phyloP scores from a whole-genome alignment of 2,888 invertebrate species.

The Octodonta nipae region DNA sequence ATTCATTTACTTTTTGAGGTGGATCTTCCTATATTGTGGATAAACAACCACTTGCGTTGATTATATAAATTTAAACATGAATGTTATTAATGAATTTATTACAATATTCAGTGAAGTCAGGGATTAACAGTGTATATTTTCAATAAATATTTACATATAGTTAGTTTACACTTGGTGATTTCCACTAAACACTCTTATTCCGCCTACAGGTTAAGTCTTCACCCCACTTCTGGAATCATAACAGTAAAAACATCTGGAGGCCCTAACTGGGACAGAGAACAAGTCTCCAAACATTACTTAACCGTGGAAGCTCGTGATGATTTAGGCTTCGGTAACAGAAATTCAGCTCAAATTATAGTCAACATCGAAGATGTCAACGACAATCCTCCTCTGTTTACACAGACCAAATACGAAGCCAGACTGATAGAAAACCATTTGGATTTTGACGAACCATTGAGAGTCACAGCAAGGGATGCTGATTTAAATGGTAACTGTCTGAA shows the following conservation, averaged over 20 bases:
- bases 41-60: no score
- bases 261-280: constrained; percentile 72
- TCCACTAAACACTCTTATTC: no score
- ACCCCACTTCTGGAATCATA: constrained; percentile 71
- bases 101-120: no score
- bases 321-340: constrained; percentile 69
- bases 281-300: constrained; percentile 67
- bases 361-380: constrained; percentile 81
- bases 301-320: constrained; percentile 85
- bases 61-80: no score
- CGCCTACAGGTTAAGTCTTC: constrained; percentile 54
- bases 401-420: constrained; percentile 68
- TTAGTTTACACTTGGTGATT: no score
- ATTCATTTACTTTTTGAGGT: no score
- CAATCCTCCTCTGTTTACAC: constrained; percentile 73
- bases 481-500: constrained; percentile 65
- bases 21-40: no score
- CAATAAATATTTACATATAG: no score
- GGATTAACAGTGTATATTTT: no score
- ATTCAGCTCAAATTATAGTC: constrained; percentile 70
- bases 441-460: constrained; percentile 60
- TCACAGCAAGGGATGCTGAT: constrained; percentile 76
- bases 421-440: constrained; percentile 68
- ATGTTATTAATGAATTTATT: no score
- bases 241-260: constrained; percentile 65